Conservation (phyloP, 2,113 vertebrate species). For the Rhinichthys klamathensis region DNA sequence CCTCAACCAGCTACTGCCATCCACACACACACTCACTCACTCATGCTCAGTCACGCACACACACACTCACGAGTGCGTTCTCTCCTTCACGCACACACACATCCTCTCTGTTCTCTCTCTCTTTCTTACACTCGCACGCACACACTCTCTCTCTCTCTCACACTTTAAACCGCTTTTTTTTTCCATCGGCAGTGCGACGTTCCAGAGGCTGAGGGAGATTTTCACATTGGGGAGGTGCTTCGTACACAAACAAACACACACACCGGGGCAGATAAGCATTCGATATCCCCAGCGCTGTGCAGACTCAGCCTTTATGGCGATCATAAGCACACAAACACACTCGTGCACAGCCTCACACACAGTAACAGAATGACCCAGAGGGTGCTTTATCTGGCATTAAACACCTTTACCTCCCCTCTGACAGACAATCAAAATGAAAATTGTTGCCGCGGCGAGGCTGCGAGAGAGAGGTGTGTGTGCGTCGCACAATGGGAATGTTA, state of each 20-base stretch:
- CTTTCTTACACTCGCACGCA: slow-evolving; percentile 52
- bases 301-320: slow-evolving; percentile 66
- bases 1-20: slow-evolving; percentile 27
- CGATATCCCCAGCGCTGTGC: slow-evolving; percentile 52
- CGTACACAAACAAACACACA: slow-evolving; percentile 53
- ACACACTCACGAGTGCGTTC: slow-evolving; percentile 53
- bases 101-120: slow-evolving; percentile 55
- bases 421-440: slow-evolving; percentile 76
- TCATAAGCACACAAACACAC: slow-evolving; percentile 59
- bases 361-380: slow-evolving; percentile 54
- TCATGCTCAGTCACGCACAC: slow-evolving; percentile 52
- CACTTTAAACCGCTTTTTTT: slow-evolving; percentile 74
- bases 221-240: slow-evolving; percentile 74
- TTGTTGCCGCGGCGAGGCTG: slow-evolving; percentile 62
- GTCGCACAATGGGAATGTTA: slow-evolving; percentile 68
- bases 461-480: slow-evolving; percentile 56
- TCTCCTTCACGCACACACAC: slow-evolving; percentile 44
- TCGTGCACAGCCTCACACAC: slow-evolving; percentile 58
- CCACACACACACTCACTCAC: slow-evolving; percentile 41
- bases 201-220: slow-evolving; percentile 77
- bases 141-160: slow-evolving; percentile 56
- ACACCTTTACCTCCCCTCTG: slow-evolving; percentile 76
- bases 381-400: slow-evolving; percentile 74
- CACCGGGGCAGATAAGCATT: slow-evolving; percentile 40
- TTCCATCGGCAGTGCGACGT: slow-evolving; percentile 74